Evolutionary conservation across 2,797 vertebrate genomes (phyloP).

Genomic region (Cynopterus sphinx): DNA sequence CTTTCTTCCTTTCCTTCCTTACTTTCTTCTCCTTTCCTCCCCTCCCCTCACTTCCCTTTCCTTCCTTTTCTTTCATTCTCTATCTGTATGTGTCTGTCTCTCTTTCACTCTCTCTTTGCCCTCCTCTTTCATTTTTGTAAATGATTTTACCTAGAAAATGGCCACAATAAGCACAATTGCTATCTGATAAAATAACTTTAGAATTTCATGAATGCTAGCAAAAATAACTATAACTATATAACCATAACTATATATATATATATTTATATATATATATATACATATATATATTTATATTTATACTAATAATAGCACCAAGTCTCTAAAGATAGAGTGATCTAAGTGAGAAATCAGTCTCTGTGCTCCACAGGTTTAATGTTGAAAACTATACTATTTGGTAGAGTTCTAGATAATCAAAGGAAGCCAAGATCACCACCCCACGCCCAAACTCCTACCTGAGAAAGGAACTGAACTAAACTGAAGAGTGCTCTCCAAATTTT

Average conservation of each 20-base stretch:
- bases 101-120: fast-evolving
- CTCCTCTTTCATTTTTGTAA: not conserved
- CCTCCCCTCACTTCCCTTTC: not conserved
- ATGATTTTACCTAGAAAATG: not conserved
- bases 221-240: not conserved
- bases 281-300: not conserved
- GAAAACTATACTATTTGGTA: not conserved
- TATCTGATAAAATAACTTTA: conserved; percentile 2
- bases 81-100: no score
- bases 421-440: not conserved
- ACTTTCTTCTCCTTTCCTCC: not conserved
- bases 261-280: no score
- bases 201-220: not conserved
- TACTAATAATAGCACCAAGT: not conserved
- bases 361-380: not conserved
- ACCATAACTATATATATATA: no score
- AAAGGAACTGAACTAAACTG: not conserved
- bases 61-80: no score
- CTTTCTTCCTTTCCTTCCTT: not conserved
- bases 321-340: not conserved
- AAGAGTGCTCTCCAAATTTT: not conserved
- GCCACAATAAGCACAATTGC: not conserved
- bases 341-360: not conserved
- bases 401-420: not conserved
- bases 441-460: fast-evolving